These are phyloP conservation scores for Lepidochitona cinerea DNA, from an alignment of 2,888 invertebrate species.

Conservation along the genomic window DNA sequence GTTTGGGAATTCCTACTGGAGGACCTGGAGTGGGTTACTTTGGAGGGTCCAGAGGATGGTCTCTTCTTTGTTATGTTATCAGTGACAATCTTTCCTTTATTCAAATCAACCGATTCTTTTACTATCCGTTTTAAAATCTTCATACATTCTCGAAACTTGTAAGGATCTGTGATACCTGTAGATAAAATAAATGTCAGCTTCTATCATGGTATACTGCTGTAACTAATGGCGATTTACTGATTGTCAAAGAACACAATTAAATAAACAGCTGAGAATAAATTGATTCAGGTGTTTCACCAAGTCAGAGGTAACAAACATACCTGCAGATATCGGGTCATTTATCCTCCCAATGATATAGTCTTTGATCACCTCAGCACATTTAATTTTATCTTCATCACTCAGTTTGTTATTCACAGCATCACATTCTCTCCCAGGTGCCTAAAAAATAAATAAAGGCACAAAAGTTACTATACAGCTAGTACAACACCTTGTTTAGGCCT, in stretches of 20 bases:
- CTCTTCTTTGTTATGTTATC: neutral
- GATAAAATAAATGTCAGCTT: no score
- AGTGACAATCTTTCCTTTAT: no score
- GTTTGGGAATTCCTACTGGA: no score
- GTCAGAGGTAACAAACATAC: conserved; percentile 27
- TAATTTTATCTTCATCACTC: conserved; percentile 58
- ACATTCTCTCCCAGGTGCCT: conserved; percentile 26
- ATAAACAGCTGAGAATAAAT: neutral
- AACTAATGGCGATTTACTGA: no score
- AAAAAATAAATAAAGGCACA: no score
- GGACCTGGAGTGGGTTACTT: neutral
- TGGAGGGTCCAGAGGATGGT: neutral
- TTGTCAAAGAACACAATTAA: neutral
- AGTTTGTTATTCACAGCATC: conserved; percentile 36
- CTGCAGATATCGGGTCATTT: conserved; percentile 59
- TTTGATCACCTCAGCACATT: conserved; percentile 55
- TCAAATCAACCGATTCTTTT: neutral
- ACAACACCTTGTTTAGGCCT: no score
- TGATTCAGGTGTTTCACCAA: neutral
- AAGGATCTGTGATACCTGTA: conserved; percentile 59
- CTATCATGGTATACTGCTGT: no score
- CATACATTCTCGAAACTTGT: conserved; percentile 62
- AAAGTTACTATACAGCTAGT: no score
- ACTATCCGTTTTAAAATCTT: conserved; percentile 53
- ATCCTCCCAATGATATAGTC: conserved; percentile 57